Evolutionary conservation across 2,113 vertebrate species (phyloP).

Genomic region (Antennarius striatus): DNA sequence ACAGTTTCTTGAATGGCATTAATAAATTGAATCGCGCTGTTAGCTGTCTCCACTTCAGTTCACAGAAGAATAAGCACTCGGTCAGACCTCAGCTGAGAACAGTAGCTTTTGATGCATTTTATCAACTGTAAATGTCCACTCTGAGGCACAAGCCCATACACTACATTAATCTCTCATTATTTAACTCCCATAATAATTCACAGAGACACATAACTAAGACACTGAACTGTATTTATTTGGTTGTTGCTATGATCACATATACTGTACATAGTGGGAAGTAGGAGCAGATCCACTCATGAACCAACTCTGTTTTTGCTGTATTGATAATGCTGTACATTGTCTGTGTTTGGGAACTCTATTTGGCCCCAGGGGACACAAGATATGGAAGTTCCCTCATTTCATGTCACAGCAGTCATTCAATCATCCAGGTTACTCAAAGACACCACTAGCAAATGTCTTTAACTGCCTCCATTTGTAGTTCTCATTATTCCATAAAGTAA

Average conservation of each 20-base stretch:
- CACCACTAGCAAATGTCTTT: background rate
- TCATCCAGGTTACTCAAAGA: constrained; percentile 4
- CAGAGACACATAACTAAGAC: background rate
- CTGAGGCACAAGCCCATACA: constrained; percentile 3
- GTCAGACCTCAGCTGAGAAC: constrained; percentile 25
- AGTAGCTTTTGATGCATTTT: constrained; percentile 33
- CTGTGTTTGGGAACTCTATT: background rate
- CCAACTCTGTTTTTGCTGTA: background rate
- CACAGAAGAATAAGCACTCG: constrained; percentile 39
- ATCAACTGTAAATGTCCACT: constrained; percentile 35
- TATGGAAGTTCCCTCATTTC: constrained; percentile 13
- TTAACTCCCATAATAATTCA: constrained; percentile 7
- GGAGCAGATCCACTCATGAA: background rate
- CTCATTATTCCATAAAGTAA: constrained; percentile 1
- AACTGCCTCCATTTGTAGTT: constrained; percentile 14
- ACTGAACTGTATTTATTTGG: constrained; percentile 1
- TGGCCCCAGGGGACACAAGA: no score
- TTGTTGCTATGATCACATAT: background rate
- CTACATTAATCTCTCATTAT: constrained; percentile 28
- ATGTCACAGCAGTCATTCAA: background rate
- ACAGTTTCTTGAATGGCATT: constrained; percentile 71
- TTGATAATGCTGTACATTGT: background rate
- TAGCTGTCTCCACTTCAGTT: constrained; percentile 48
- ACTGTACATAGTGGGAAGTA: background rate
- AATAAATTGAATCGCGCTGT: constrained; percentile 63